phyloP scores from a whole-genome alignment of 2,113 vertebrate species.

The Ploceus nigricollis region DNA sequence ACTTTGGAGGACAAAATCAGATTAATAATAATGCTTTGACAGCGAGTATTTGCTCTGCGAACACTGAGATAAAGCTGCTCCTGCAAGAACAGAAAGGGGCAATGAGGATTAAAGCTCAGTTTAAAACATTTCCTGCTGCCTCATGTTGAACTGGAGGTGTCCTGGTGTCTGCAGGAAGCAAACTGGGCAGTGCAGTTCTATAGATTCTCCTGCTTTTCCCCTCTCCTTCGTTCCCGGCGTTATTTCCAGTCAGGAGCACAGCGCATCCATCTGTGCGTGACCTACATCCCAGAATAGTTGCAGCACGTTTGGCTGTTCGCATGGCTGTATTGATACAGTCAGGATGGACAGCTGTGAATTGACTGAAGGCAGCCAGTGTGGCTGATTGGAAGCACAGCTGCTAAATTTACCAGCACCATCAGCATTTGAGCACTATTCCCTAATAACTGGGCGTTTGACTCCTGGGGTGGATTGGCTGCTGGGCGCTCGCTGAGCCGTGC shows the following conservation, averaged over 20 bases:
- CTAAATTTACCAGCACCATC: background rate
- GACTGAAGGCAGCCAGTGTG: background rate
- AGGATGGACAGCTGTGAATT: constrained; percentile 7
- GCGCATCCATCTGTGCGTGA: background rate
- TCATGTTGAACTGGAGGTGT: background rate
- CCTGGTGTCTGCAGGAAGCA: background rate
- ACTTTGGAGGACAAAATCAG: background rate
- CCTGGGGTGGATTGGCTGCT: background rate
- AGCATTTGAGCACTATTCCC: background rate
- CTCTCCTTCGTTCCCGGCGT: accelerated
- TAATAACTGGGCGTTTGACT: background rate
- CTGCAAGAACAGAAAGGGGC: background rate
- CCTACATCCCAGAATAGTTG: constrained; percentile 14
- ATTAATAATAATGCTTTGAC: background rate
- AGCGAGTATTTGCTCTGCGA: background rate
- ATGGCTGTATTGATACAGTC: background rate
- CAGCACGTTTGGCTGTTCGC: background rate
- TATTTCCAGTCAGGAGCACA: background rate
- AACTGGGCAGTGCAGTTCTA: background rate
- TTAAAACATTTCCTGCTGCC: background rate
- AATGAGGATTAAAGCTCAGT: background rate
- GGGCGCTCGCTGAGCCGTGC: background rate
- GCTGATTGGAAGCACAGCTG: background rate
- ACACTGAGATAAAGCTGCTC: background rate
- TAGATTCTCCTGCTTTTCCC: background rate